Evolutionary conservation across 1,140 invertebrate species (phyloP).

Genomic region (Drosophila persimilis): DNA sequence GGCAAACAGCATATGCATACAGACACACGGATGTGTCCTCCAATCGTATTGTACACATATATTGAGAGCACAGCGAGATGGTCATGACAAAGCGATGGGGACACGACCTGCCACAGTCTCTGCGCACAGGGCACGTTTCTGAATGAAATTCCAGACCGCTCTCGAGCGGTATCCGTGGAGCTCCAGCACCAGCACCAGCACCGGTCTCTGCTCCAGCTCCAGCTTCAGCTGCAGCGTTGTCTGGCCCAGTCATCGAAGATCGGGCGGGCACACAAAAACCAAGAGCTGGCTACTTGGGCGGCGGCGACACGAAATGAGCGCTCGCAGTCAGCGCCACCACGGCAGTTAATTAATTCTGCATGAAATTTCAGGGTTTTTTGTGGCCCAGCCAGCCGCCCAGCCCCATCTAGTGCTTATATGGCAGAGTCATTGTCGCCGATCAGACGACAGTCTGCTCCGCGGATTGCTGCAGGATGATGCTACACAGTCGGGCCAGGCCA

Average conservation of each 20-base stretch:
- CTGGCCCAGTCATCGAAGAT: conserved; percentile 73
- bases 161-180: conserved; percentile 55
- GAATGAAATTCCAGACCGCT: conserved; percentile 79
- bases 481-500: conserved; percentile 14
- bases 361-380: conserved; percentile 72
- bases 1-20: conserved; percentile 53
- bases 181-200: conserved; percentile 1
- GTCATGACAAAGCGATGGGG: conserved; percentile 70
- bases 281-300: conserved; percentile 66
- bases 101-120: conserved; percentile 70
- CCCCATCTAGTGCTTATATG: conserved; percentile 62
- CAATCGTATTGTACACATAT: conserved; percentile 8
- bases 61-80: conserved; percentile 16
- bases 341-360: conserved; percentile 82
- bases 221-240: conserved; percentile 72
- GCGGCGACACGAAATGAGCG: conserved; percentile 66
- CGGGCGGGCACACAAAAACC: conserved; percentile 32
- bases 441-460: conserved; percentile 26
- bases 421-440: conserved; percentile 74
- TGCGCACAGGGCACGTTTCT: conserved; percentile 76
- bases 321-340: conserved; percentile 48
- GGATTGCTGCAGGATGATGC: conserved; percentile 20
- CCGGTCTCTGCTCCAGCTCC: too few species aligned
- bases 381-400: background rate
- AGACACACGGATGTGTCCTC: conserved; percentile 9